Percentiles rank a stretch among this genome's conserved stretches.
Evolutionary conservation across 37 sponge, comb jelly and placozoan species (phyloP).

Genomic region (Aplysina aerophoba): DNA sequence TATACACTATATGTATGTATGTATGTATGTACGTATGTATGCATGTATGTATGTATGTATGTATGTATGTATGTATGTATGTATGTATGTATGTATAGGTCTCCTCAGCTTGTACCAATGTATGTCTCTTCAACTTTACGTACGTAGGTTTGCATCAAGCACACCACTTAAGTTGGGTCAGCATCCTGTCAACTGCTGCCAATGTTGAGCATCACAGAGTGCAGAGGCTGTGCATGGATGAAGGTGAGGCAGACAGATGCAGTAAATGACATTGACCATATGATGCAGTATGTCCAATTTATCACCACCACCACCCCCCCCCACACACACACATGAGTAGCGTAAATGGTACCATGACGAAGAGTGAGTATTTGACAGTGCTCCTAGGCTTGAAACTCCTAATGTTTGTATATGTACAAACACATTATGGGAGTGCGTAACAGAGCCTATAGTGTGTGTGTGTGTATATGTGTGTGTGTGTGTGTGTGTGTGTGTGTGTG

Average conservation of each 20-base stretch:
- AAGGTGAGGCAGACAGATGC: neutral
- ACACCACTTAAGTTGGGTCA: too few species aligned
- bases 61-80: conserved; percentile 4
- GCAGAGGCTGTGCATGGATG: conserved; percentile 53
- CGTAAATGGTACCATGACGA: too few species aligned
- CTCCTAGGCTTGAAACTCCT: too few species aligned
- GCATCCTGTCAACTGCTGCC: conserved; percentile 40
- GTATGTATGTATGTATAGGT: neutral
- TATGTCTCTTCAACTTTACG: conserved; percentile 54
- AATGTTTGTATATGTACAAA: too few species aligned
- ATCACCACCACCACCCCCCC: neutral
- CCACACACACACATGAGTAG: too few species aligned
- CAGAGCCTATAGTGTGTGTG: neutral
- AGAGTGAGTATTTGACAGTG: too few species aligned
- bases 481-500: conserved; percentile 32
- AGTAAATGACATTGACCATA: neutral
- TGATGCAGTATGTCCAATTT: neutral
- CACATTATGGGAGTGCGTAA: too few species aligned
- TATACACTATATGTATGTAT: neutral
- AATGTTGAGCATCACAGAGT: conserved; percentile 76
- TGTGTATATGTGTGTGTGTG: conserved; percentile 12
- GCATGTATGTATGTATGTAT: conserved; percentile 27
- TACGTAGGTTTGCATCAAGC: too few species aligned
- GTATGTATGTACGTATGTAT: neutral
- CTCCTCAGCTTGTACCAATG: conserved; percentile 35